phyloP scores from a whole-genome alignment of 1,140 invertebrate genomes.

The honey bee (Apis mellifera) region Amel_HAv3.1 CM009932.2:9754501-9755000 shows the following conservation, averaged over 20 bases:
- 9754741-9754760: constrained; percentile 28
- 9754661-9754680: constrained; percentile 34
- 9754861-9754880: constrained; percentile 63
- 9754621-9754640: constrained; percentile 50
- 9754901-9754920: constrained; percentile 69
- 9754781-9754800: background rate
- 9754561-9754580: constrained; percentile 11
- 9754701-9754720: constrained; percentile 59
- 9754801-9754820: constrained; percentile 2
- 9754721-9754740: constrained; percentile 55
- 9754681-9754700: constrained; percentile 30
- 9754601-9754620: no score
- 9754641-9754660: constrained; percentile 37
- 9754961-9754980: constrained; percentile 2
- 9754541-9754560: no score
- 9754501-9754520: no score
- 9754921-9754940: constrained; percentile 72
- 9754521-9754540: background rate
- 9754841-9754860: constrained; percentile 34
- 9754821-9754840: background rate
- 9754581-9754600: constrained; percentile 35
- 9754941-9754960: constrained; percentile 27
- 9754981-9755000: constrained; percentile 38
- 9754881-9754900: constrained; percentile 76
- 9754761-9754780: constrained; percentile 4